A percentile compares a stretch with the other conserved stretches of the same genome.
These are phyloP conservation scores for Hemibagrus guttatus DNA, from an alignment of 2,797 vertebrate genomes.

Conservation along the genomic window DNA sequence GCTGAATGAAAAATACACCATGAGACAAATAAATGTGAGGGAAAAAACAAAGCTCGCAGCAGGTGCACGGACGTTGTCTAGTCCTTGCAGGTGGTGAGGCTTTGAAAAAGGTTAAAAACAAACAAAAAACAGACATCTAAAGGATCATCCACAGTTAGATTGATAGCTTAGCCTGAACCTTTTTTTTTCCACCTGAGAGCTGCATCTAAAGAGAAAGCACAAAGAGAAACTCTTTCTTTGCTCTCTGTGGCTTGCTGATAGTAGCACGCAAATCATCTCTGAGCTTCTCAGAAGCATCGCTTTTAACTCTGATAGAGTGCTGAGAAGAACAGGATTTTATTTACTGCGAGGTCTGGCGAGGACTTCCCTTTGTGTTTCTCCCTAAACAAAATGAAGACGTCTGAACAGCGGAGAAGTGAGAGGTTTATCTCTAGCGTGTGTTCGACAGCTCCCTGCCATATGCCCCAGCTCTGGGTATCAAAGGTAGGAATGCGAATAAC, in stretches of 20 bases:
- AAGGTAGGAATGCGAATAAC: conserved; percentile 23
- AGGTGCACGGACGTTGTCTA: conserved; percentile 24
- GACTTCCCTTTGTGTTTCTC: not conserved
- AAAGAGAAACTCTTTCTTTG: not conserved
- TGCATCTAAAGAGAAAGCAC: not conserved
- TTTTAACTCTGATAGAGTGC: conserved; percentile 47
- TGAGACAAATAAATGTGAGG: conserved; percentile 5
- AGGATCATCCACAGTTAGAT: not conserved
- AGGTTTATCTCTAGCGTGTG: conserved; percentile 4
- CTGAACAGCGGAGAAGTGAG: not conserved
- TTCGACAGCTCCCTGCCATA: not conserved
- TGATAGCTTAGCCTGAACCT: too few relatives aligned
- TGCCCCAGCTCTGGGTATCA: not conserved
- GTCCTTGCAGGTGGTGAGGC: conserved; percentile 2
- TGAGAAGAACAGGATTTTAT: not conserved
- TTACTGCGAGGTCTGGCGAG: not conserved
- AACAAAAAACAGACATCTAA: not conserved
- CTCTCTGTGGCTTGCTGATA: not conserved
- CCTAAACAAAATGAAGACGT: not conserved
- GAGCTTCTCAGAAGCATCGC: conserved; percentile 48
- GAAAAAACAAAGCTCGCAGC: not conserved
- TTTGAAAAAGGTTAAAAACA: conserved; percentile 5
- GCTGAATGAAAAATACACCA: not conserved
- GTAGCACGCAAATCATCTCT: too few relatives aligned
- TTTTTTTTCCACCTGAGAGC: not conserved